Base-by-base conservation (phyloP, 2,797 vertebrate genomes). In the Acridotheres tristis region DNA sequence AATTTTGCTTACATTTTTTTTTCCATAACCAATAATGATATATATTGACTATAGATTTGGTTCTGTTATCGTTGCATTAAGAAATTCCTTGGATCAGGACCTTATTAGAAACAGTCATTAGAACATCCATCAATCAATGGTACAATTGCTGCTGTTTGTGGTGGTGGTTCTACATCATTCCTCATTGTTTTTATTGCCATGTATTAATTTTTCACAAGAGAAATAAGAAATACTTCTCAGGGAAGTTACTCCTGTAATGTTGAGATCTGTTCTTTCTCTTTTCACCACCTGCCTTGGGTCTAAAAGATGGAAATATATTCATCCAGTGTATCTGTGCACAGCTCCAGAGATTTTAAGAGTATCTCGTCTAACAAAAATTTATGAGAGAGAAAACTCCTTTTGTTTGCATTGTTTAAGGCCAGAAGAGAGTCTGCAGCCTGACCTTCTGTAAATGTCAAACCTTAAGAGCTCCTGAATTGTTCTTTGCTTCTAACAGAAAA, bases 361-460 rank as follows among this genome's bases (percentile, higher is more conserved):
- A 85, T 89, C 85, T 94, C 25, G 2, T 94, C 85, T 91, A 87
- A 83, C 82, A 82, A 48, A 93, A 90, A 71, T 62, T 92, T 89
- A 57, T 72, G 78, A 48, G 59, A 82, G 62, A 62, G 78, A 92
- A 79, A 82, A 65, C 58, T 93, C 59, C 69, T 81, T 75, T 86
- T 91, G 71, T 92, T 93, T 92, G 73, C 77, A 22, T 47, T 90
- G 66, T 89, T 90, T 89, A 84, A 94, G 63, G 66, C 83, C 66
- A 73, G 74, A 75, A 86, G 66, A 93, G 58, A 66, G 36, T 54
- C 25, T 42, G 55, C 62, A 58, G 51, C 63, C 62, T 93, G 89
- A 92, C 89, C 89, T 93, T 95, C 90, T 93, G 80, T 62, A 95
- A 94, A 96, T 90, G 92, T 90, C 90, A 96, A 30, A 69, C n/a